phyloP scores from a whole-genome alignment of 2,113 vertebrate species.

The Syngnathus scovelli region DNA sequence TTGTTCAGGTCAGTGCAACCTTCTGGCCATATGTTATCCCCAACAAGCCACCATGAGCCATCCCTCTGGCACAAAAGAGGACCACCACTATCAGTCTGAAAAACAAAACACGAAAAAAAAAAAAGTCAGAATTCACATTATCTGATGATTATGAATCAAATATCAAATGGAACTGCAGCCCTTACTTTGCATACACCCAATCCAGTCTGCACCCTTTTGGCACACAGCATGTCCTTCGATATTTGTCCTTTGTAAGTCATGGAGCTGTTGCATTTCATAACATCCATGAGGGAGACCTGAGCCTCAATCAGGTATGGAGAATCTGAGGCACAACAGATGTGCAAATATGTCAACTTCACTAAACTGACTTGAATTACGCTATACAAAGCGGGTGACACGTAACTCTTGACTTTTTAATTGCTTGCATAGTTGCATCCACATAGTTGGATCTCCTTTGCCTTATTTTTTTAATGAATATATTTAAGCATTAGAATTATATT shows the following conservation, averaged over 20 bases:
- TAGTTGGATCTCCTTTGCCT: too few relatives aligned
- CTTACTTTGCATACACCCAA: slow-evolving; percentile 36
- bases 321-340: neutral
- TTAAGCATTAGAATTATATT: too few relatives aligned
- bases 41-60: slow-evolving; percentile 79
- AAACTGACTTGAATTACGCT: too few relatives aligned
- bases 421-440: too few relatives aligned
- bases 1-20: slow-evolving; percentile 66
- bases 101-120: slow-evolving; percentile 1
- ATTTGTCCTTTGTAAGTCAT: slow-evolving; percentile 28
- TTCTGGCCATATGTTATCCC: slow-evolving; percentile 78
- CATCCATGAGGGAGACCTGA: slow-evolving; percentile 36
- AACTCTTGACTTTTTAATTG: too few relatives aligned
- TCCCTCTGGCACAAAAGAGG: slow-evolving; percentile 73
- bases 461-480: too few relatives aligned
- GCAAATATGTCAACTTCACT: neutral
- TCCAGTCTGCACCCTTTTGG: slow-evolving; percentile 7
- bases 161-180: neutral
- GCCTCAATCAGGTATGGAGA: slow-evolving; percentile 33
- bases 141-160: neutral
- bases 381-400: too few relatives aligned
- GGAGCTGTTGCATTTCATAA: slow-evolving; percentile 37
- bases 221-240: slow-evolving; percentile 52
- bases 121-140: neutral
- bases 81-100: slow-evolving; percentile 78